These are phyloP conservation scores for Melangyna quadrimaculata DNA, from an alignment of 2,888 invertebrate genomes.

Conservation along the genomic window DNA sequence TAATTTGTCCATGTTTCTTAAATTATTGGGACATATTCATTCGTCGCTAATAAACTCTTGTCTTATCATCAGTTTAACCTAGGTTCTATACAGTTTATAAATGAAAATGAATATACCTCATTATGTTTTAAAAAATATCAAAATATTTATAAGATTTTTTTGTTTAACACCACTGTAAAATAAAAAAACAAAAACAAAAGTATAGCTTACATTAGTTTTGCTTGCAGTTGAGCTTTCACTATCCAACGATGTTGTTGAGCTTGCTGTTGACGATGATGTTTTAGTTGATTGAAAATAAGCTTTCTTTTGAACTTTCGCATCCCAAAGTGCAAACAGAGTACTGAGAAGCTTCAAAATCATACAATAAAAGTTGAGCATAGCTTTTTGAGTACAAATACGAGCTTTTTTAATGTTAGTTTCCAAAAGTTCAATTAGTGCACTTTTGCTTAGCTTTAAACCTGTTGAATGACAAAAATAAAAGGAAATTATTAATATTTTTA, in stretches of 20 bases:
- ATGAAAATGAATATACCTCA: too few relatives aligned
- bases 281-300: not conserved
- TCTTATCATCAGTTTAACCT: too few relatives aligned
- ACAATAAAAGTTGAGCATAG: conserved; percentile 64
- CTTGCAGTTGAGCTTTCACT: conserved; percentile 35
- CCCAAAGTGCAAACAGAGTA: conserved; percentile 66
- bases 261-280: not conserved
- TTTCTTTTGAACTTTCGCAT: conserved; percentile 56
- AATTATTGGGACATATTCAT: too few relatives aligned
- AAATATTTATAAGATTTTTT: not conserved
- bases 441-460: conserved; percentile 67
- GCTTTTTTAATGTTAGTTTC: conserved; percentile 67
- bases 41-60: too few relatives aligned
- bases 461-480: not conserved
- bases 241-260: conserved; percentile 25
- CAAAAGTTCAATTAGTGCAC: conserved; percentile 66
- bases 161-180: not conserved
- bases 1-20: too few relatives aligned
- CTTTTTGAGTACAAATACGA: conserved; percentile 60
- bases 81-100: too few relatives aligned
- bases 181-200: not conserved
- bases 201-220: conserved; percentile 57
- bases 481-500: not conserved
- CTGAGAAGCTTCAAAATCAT: conserved; percentile 65
- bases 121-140: not conserved